Conservation (phyloP, 2,888 invertebrate species). For the Xylocampa areola region DNA sequence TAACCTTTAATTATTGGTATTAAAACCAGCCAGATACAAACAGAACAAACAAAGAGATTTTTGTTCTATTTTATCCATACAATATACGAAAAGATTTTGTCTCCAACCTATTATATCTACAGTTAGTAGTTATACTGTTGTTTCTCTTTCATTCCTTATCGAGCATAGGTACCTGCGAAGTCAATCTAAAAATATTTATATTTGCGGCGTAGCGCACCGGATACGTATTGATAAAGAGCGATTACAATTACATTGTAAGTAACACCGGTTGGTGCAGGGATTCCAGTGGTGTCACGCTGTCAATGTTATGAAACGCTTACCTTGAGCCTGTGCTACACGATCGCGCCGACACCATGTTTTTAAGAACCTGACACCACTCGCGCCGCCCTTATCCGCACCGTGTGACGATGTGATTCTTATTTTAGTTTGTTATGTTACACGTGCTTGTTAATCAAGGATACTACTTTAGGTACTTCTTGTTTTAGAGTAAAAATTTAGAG, state of each 20-base stretch:
- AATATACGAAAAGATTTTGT: no score
- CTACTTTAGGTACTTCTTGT: no score
- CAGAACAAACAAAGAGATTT: no score
- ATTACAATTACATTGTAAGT: constrained; percentile 55
- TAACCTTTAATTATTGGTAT: no score
- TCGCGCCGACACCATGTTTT: constrained; percentile 77
- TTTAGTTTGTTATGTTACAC: constrained; percentile 34
- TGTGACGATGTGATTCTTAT: constrained; percentile 59
- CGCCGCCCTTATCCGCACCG: constrained; percentile 40
- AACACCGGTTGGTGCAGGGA: constrained; percentile 58
- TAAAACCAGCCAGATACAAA: no score
- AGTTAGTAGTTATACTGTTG: no score
- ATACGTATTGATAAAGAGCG: constrained; percentile 55
- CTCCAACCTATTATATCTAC: no score
- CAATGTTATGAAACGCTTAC: constrained; percentile 78
- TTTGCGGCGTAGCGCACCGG: constrained; percentile 32
- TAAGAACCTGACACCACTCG: constrained; percentile 66
- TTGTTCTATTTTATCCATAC: no score
- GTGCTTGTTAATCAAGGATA: constrained; percentile 23
- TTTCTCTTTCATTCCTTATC: constrained; percentile 23
- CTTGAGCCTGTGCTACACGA: constrained; percentile 80
- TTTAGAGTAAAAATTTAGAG: no score
- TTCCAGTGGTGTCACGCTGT: constrained; percentile 69
- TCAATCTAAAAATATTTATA: constrained; percentile 30
- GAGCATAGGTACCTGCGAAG: constrained; percentile 3